These are phyloP conservation scores for Hirudo medicinalis DNA, from an alignment of 1,140 invertebrate genomes.

Conservation along the genomic window DNA sequence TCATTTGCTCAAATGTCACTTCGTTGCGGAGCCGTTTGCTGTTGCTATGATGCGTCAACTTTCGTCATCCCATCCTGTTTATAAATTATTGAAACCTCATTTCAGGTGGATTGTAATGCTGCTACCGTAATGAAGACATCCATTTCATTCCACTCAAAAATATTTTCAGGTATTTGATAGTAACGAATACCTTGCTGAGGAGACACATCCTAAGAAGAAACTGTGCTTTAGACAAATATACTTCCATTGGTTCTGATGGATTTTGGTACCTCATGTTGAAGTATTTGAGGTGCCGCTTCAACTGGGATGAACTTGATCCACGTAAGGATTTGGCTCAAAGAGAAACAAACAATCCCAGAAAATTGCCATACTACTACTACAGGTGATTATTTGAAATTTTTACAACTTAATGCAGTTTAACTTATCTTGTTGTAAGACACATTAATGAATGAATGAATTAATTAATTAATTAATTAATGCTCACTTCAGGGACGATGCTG, in stretches of 20 bases:
- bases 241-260: constrained; percentile 18
- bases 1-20: constrained; percentile 20
- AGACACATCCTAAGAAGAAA: constrained; percentile 16
- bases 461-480: too few species aligned
- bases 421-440: too few species aligned
- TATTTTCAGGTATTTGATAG: constrained; percentile 16
- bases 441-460: too few species aligned
- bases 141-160: neutral
- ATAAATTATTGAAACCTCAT: constrained; percentile 22
- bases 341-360: constrained; percentile 7
- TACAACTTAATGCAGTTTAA: neutral
- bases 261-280: constrained; percentile 15
- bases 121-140: constrained; percentile 1
- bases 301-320: constrained; percentile 16
- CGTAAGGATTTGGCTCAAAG: constrained; percentile 1
- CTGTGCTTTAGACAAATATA: constrained; percentile 18
- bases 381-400: neutral
- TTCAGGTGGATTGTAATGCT: constrained; percentile 10
- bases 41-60: constrained; percentile 21
- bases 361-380: constrained; percentile 18
- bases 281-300: constrained; percentile 12
- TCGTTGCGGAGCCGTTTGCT: constrained; percentile 18
- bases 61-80: constrained; percentile 19
- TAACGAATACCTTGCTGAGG: constrained; percentile 18
- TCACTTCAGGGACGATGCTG: constrained; percentile 13